phyloP scores from a whole-genome alignment of 2,888 invertebrate species.

The Baronia brevicornis region DNA sequence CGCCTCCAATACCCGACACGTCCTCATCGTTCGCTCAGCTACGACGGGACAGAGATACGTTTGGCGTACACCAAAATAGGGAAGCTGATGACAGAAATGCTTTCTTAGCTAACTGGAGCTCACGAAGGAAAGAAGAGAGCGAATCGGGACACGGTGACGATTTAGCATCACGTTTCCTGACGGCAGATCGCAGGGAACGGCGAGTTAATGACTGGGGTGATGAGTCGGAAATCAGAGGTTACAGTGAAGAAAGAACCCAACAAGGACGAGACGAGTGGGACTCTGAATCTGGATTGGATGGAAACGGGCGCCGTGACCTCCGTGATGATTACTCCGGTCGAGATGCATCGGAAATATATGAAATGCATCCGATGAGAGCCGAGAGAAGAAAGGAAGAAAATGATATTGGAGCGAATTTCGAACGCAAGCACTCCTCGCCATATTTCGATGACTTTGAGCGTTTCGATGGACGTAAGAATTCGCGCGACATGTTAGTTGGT shows the following conservation, averaged over 20 bases:
- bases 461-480: constrained; percentile 66
- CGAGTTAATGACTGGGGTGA: constrained; percentile 61
- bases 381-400: constrained; percentile 55
- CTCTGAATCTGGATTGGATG: constrained; percentile 60
- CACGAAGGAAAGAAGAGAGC: constrained; percentile 55
- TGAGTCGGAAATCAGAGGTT: constrained; percentile 52
- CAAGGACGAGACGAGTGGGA: constrained; percentile 64
- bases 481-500: constrained; percentile 67
- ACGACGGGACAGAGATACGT: constrained; percentile 82
- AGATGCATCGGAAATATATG: constrained; percentile 66
- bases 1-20: constrained; percentile 69
- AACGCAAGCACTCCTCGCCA: constrained; percentile 52
- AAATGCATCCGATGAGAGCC: constrained; percentile 53
- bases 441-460: constrained; percentile 65
- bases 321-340: constrained; percentile 58
- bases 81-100: constrained; percentile 72
- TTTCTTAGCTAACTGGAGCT: constrained; percentile 70
- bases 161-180: constrained; percentile 58
- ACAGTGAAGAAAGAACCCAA: constrained; percentile 47
- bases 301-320: constrained; percentile 40
- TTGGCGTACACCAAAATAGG: constrained; percentile 82
- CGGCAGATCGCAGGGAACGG: constrained; percentile 53
- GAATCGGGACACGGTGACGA: constrained; percentile 54
- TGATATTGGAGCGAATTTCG: constrained; percentile 48
- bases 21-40: constrained; percentile 78